phyloP scores from a whole-genome alignment of 2,113 vertebrate species.

The Fulica atra region DNA sequence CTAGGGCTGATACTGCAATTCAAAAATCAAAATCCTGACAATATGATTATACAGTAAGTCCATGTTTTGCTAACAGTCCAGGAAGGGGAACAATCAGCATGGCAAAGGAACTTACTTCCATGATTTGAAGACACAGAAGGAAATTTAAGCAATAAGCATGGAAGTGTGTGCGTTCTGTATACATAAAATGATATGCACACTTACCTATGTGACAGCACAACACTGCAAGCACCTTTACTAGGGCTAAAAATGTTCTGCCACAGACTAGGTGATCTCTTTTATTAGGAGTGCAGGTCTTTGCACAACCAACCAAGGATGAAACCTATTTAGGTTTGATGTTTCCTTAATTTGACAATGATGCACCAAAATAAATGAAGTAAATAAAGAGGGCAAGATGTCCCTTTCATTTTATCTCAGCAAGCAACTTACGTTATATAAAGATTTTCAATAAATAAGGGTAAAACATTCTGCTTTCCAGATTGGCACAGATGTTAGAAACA shows the following conservation, averaged over 20 bases:
- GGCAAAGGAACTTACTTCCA: not conserved
- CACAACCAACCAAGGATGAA: not conserved
- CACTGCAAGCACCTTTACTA: not conserved
- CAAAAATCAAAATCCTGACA: not conserved
- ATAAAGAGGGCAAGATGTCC: not conserved
- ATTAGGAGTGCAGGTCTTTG: not conserved
- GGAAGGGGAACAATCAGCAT: not conserved
- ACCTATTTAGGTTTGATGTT: not conserved
- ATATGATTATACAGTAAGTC: not conserved
- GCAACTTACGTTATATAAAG: not conserved
- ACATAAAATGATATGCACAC: not conserved
- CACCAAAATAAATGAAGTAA: not conserved
- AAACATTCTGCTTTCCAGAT: slow-evolving; percentile 11
- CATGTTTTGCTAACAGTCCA: not conserved
- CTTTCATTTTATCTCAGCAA: not conserved
- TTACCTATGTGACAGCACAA: not conserved
- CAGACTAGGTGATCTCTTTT: not conserved
- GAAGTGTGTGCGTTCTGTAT: not conserved
- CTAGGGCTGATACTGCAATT: not conserved
- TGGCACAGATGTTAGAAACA: not conserved
- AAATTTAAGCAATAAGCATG: not conserved
- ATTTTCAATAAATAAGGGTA: slow-evolving; percentile 44
- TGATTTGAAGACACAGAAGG: not conserved
- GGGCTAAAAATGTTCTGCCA: not conserved
- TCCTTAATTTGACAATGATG: not conserved